Percentiles rank a stretch among this genome's conserved stretches.
phyloP scores from a whole-genome alignment of 2,888 invertebrate genomes.

The Teinopalpus imperialis region DNA sequence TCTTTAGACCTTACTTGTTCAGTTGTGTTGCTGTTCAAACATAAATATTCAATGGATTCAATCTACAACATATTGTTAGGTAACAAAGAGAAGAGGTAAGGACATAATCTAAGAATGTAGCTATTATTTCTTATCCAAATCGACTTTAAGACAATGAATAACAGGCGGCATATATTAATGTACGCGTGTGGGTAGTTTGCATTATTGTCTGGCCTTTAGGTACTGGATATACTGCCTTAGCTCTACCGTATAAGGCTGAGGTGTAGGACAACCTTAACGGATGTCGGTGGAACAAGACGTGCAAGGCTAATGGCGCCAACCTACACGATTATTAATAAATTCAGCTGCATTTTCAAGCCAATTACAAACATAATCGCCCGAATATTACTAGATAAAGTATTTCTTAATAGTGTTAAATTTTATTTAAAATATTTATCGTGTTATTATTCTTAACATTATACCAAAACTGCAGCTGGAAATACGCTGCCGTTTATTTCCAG shows the following conservation, averaged over 20 bases:
- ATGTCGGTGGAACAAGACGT: conserved; percentile 40
- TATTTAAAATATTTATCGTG: too few species aligned
- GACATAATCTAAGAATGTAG: conserved; percentile 1
- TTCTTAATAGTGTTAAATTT: too few species aligned
- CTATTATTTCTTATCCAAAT: conserved; percentile 14
- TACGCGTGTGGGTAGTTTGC: conserved; percentile 13
- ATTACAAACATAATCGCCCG: neutral
- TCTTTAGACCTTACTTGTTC: conserved; percentile 9
- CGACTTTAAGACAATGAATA: conserved; percentile 13
- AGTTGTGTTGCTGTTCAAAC: conserved; percentile 10
- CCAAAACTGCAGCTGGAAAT: too few species aligned
- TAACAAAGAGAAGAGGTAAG: neutral
- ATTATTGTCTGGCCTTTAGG: conserved; percentile 10
- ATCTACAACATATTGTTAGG: conserved; percentile 1
- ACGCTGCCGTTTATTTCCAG: too few species aligned
- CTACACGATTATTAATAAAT: conserved; percentile 41
- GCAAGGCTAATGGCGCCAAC: conserved; percentile 64
- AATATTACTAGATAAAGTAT: too few species aligned
- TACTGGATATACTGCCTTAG: conserved; percentile 25
- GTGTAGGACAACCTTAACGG: conserved; percentile 51
- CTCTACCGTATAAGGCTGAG: conserved; percentile 52
- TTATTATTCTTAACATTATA: too few species aligned
- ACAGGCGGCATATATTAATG: conserved; percentile 16
- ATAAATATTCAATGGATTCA: conserved; percentile 10
- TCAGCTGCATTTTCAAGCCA: conserved; percentile 12